Base-by-base conservation (phyloP, 2,888 invertebrate genomes). In the Oegoconia quadripuncta region DNA sequence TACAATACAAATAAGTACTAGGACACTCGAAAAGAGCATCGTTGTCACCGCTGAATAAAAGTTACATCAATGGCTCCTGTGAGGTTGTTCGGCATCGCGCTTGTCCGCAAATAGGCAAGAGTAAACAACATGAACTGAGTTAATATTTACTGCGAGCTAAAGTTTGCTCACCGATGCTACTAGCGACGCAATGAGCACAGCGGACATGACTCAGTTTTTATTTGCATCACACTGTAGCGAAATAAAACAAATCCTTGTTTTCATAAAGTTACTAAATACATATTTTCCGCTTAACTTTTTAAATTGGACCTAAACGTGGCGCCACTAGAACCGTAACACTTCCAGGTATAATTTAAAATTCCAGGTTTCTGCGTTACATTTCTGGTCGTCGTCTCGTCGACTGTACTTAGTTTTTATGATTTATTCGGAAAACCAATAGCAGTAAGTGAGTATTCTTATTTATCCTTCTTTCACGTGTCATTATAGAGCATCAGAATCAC, bases 181-280 rank as follows among this genome's bases (percentile, higher is more conserved):
- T 47, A 44, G 41, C 55, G 55, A 50, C 34, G 52, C 52, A 52
- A 47, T 47, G 54, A 55, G 52, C 44, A 39, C 48, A 55, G 56
- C 59, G 59, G 63, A 64, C 50, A 56, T 51, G 64, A n/a, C n/a
- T 64, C 65, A 59, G 45, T 68, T 66, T 65, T 61, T 61, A 68
- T 67, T 69, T 57, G 51, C 44, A 44, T 33, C 49, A 36, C 27
- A 34, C 26, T 34, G 38, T 20, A 33, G 20, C 27, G 33, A 23
- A 38, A 33, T 18, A 22, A 33, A 37, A 33, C 14, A 7, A 33
- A 26, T 15, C 17, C 26, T 18, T 14, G 30, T 31, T 18, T 15
- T 15, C 13, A n/a, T n/a, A n/a, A n/a, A n/a, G n/a, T n/a, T n/a
- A n/a, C n/a, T n/a, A n/a, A n/a, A n/a, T n/a, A n/a, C n/a, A n/a